Conservation (phyloP, 2,797 vertebrate genomes). For the Lates japonicus region DNA sequence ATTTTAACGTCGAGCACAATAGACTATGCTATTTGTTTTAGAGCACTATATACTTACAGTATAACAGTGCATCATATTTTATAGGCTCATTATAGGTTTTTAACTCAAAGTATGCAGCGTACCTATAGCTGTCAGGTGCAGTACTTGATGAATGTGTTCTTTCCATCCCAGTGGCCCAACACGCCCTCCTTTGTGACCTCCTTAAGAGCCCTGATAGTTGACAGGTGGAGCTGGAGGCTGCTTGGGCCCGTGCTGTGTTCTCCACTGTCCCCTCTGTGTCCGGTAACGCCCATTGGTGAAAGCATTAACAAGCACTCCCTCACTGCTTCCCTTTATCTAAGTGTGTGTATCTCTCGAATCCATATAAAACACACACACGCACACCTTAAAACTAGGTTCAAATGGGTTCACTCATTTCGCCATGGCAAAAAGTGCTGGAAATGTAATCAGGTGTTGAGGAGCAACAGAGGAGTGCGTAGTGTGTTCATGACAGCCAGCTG, state of each 20-base stretch:
- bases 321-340: conserved; percentile 39
- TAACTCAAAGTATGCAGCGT: not conserved
- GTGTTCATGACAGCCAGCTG: conserved; percentile 26
- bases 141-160: not conserved
- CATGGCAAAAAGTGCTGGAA: conserved; percentile 59
- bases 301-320: conserved; percentile 46
- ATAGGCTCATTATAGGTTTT: not conserved
- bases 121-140: not conserved
- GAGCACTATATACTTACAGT: not conserved
- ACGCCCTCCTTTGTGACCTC: conserved; percentile 8
- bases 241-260: conserved; percentile 47
- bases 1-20: not conserved
- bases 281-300: conserved; percentile 62
- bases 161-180: not conserved
- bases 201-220: conserved; percentile 16
- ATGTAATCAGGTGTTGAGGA: conserved; percentile 71
- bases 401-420: conserved; percentile 54
- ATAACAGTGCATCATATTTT: not conserved
- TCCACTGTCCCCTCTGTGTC: conserved; percentile 43
- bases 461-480: conserved; percentile 42
- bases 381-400: conserved; percentile 53
- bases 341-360: conserved; percentile 37
- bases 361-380: conserved; percentile 28
- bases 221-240: conserved; percentile 41
- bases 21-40: not conserved